Conservation (phyloP, 2,113 vertebrate species). For the Monarcha castaneiventris region DNA sequence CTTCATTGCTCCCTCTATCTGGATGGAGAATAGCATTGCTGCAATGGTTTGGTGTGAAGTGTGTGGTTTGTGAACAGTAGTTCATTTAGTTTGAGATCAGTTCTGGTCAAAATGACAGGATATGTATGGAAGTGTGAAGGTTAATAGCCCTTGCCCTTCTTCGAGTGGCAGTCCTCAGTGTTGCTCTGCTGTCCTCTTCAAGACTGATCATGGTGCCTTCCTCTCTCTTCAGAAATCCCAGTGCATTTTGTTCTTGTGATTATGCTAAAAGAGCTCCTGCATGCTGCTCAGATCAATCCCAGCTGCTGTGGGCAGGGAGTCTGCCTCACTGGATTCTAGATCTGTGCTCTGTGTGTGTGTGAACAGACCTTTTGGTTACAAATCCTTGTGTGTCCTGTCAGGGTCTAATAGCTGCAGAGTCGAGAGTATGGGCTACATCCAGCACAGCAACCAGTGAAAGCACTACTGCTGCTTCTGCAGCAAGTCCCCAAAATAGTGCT, state of each 20-base stretch:
- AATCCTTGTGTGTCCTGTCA: background rate
- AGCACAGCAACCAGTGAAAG: background rate
- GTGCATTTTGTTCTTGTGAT: background rate
- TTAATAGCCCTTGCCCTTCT: background rate
- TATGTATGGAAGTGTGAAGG: background rate
- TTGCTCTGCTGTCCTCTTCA: background rate
- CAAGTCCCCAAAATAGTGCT: background rate
- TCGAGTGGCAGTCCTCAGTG: background rate
- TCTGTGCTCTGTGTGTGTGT: rapidly evolving
- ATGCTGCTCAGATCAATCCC: background rate
- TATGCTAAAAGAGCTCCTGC: background rate
- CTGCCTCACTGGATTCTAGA: background rate
- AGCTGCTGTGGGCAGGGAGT: background rate
- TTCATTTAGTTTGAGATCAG: background rate
- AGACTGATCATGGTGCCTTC: background rate
- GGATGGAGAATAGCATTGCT: background rate
- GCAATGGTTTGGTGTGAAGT: background rate
- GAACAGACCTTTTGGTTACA: background rate
- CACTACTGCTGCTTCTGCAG: background rate
- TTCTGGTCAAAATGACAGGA: background rate
- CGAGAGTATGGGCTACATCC: background rate
- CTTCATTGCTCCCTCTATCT: background rate
- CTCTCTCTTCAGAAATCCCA: background rate
- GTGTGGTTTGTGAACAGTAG: background rate
- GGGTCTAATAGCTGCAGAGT: background rate